phyloP scores from a whole-genome alignment of 2,113 vertebrate genomes.

The Suncus etruscus region DNA sequence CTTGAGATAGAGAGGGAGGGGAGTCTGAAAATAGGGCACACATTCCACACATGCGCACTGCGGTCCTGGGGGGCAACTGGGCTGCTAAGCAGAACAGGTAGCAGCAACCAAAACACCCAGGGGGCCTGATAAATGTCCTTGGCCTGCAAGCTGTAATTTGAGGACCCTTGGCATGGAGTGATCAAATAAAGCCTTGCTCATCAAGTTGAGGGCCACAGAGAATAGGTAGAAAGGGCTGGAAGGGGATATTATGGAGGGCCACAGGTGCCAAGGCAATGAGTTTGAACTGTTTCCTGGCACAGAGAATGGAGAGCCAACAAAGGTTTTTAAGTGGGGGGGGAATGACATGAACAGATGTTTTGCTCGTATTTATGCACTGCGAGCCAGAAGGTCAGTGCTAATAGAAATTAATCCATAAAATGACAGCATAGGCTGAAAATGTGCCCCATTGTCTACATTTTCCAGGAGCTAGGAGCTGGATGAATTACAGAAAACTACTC shows the following conservation, averaged over 20 bases:
- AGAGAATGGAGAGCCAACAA: not conserved
- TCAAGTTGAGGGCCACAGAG: not conserved
- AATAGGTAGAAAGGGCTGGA: not conserved
- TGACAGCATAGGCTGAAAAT: conserved; percentile 79
- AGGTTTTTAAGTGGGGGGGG: conserved; percentile 39
- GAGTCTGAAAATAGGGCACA: no score
- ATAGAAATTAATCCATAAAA: conserved; percentile 80
- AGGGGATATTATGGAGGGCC: not conserved
- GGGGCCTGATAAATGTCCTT: no score
- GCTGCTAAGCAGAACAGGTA: no score
- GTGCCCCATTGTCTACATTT: conserved; percentile 68
- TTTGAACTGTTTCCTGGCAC: conserved; percentile 48
- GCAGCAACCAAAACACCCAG: no score
- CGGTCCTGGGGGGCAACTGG: no score
- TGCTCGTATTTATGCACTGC: conserved; percentile 67
- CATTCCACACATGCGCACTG: no score
- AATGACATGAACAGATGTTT: conserved; percentile 79
- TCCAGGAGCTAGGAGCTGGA: conserved; percentile 62
- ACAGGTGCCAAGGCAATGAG: not conserved
- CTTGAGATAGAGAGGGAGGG: no score
- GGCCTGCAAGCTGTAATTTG: no score
- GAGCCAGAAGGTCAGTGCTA: conserved; percentile 66
- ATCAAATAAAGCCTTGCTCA: not conserved
- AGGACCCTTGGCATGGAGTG: no score
- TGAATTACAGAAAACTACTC: conserved; percentile 70